Conservation (phyloP, 1,140 invertebrate genomes). For the Heterodera carotae region DNA sequence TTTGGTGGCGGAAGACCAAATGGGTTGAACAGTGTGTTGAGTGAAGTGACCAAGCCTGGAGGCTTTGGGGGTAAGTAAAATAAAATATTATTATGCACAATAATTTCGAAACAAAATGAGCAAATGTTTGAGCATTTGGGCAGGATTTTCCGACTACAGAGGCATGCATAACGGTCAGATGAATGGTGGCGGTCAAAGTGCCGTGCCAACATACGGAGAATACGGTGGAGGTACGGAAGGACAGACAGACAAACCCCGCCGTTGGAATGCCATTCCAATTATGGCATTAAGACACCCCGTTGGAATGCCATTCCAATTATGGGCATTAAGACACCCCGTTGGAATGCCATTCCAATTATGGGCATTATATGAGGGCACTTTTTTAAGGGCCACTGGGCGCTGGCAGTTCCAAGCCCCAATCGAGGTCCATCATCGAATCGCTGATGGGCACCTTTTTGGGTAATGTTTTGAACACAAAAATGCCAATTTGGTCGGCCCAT, state of each 20-base stretch:
- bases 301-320: no score
- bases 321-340: no score
- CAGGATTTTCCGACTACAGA: not conserved
- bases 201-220: slow-evolving; percentile 16
- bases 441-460: slow-evolving; percentile 42
- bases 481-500: not conserved
- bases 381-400: slow-evolving; percentile 34
- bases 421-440: slow-evolving; percentile 33
- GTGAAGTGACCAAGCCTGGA: not conserved
- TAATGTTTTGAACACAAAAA: not conserved
- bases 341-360: not conserved
- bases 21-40: slow-evolving; percentile 24
- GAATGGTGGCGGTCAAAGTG: not conserved
- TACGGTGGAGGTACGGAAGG: slow-evolving; percentile 34
- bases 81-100: no score
- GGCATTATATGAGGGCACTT: not conserved
- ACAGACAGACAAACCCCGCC: no score
- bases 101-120: no score
- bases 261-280: no score
- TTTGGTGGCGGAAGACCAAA: slow-evolving; percentile 5
- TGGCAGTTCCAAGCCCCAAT: slow-evolving; percentile 15
- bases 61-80: not conserved
- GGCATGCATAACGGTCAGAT: not conserved
- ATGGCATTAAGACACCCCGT: no score
- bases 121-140: no score